These are phyloP conservation scores for Hormaphis cornu DNA, from an alignment of 1,140 invertebrate genomes.

Conservation along the genomic window DNA sequence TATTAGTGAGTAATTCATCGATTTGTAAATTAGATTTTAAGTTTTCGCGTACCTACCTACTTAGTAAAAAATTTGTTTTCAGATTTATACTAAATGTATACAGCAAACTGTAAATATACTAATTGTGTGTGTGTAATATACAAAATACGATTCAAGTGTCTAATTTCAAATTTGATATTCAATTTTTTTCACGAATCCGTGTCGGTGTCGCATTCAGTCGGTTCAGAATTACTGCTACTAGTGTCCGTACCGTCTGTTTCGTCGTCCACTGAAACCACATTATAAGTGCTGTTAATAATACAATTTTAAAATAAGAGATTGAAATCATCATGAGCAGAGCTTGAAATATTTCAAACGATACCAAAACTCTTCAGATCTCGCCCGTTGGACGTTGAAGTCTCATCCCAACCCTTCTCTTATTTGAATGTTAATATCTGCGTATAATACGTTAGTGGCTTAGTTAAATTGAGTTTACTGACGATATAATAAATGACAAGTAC, in stretches of 20 bases:
- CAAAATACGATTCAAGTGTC: not conserved
- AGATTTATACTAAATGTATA: not conserved
- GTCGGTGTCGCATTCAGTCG: not conserved
- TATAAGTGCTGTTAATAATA: too few species aligned
- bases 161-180: too few species aligned
- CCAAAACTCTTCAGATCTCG: too few species aligned
- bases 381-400: too few species aligned
- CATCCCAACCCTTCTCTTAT: too few species aligned
- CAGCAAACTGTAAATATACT: not conserved
- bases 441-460: not conserved
- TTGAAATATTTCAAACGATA: too few species aligned
- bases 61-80: not conserved
- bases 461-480: not conserved
- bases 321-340: too few species aligned
- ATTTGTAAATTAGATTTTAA: not conserved
- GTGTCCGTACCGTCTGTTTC: not conserved
- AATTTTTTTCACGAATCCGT: not conserved
- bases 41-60: too few species aligned
- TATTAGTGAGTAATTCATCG: not conserved
- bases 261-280: not conserved
- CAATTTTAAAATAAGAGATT: too few species aligned
- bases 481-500: too few species aligned
- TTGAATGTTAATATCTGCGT: too few species aligned
- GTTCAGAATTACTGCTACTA: not conserved
- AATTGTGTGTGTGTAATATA: constrained; percentile 17